Evolutionary conservation across 2,113 vertebrate genomes (phyloP), one percentile per base, ranked within the genome.

Genomic region (Microtus pennsylvanicus): DNA sequence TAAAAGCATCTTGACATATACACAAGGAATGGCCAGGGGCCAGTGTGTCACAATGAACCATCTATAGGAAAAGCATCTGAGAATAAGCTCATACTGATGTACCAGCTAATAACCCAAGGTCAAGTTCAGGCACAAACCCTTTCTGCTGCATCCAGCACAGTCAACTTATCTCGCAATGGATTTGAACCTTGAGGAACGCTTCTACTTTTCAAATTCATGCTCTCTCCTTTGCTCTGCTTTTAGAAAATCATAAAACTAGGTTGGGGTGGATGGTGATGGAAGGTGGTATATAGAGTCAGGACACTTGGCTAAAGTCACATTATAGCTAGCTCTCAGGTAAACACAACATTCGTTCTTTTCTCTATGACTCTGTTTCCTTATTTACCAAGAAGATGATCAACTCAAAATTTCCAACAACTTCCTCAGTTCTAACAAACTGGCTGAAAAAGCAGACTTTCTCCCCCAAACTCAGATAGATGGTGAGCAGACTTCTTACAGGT

Each of bases 1-100:
- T 98, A 98, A 98, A 98, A 98, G 95, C 97, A 91, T 97, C 94
- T 97, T 98, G 98, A 98, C 97, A 96, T 55, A 76, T 69, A 91
- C 91, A 74, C 80, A 74, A n/a, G 63, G 78, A 96, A 96, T 98
- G 98, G 97, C 97, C 69, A 78, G 69, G 76, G 35, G 97, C 98
- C 98, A 98, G 88, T 61, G 70, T 69, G 74, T 97, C 96, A 96
- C 90, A 94, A 95, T 55, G n/a, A 94, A 72, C 72, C 82, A 96
- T 89, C 83, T 95, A 93, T 86, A 96, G 97, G 95, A 97, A 97
- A 94, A 97, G 95, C 70, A 65, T 97, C 96, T 98, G 97, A 95
- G 72, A 92, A 55, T 19, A 76, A 87, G 77, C 67, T 38, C 80
- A 42, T 93, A 94, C 97, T 70, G 97, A 89, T 97, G 90, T 88